Base-by-base conservation (phyloP, 92 coral and sea anemone genomes). In the Bergia sp. region DNA sequence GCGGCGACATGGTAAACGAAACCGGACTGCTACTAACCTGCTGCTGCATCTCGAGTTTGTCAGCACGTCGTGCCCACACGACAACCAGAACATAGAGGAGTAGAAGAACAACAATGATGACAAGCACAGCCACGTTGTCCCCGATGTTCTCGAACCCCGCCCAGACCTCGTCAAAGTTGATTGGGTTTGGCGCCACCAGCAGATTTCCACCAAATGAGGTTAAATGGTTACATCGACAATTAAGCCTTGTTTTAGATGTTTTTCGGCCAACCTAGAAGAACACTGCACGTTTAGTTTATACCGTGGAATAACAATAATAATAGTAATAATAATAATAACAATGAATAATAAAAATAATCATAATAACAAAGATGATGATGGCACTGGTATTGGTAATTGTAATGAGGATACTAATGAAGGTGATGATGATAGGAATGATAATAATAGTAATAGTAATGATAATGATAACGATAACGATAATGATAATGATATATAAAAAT, bases 191-290 rank as follows among this genome's bases (percentile, higher is more conserved):
- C 10, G 95, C 95, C 11, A 96, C 97, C 13, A 96, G 72, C 37
- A 96, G 64, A 44, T 95, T 91, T 1, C 98, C 96, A 21, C 98
- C 98, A 90, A 96, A 96, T 37, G 98, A 90, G 5, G 97, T 96
- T 81, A 96, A 79, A 76, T 96, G 98, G 55, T 91, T 94, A 67
- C 98, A 96, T 65, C 85, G 80, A 87, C 98, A 96, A 1, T 37
- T 45, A 1, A 84, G 79, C 65, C 20, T 84, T 16, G 4, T 11
- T 50, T 21, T 71, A 15, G 78, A 36, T 8, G 87, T 71, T 69
- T 47, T 84, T 0, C 87, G 87, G n/a, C 65, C 65, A 41, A 18
- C 87, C 87, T 84, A 44, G 37, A 50, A 73, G 42, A 3, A 12
- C 8, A 38, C 5, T 37, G n/a, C 39, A 11, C 42, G 40, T 73